These are phyloP conservation scores for Scelioninae gen. 1 DNA, from an alignment of 2,888 invertebrate genomes.

Conservation along the genomic window DNA sequence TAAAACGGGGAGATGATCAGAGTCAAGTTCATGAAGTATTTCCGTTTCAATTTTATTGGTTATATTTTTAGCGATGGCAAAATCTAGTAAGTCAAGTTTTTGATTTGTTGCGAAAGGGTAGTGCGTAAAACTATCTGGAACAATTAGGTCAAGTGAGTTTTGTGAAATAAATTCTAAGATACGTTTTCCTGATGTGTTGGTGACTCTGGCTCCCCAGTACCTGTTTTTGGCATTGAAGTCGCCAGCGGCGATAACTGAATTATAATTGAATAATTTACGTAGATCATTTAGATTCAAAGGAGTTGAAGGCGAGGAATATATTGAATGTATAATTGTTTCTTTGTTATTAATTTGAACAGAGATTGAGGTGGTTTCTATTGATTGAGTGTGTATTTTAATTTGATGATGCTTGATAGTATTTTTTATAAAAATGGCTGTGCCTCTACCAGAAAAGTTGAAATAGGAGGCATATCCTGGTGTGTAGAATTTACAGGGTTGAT, in stretches of 20 bases:
- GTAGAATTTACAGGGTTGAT: background rate
- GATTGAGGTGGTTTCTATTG: background rate
- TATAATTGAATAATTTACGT: too few relatives aligned
- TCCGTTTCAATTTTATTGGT: background rate
- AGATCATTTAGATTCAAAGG: too few relatives aligned
- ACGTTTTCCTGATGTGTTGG: background rate
- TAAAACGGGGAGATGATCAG: background rate
- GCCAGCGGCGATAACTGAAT: too few relatives aligned
- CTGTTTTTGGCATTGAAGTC: too few relatives aligned
- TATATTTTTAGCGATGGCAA: background rate
- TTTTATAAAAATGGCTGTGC: constrained; percentile 3
- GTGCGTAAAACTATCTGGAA: background rate
- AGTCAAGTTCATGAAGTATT: constrained; percentile 2
- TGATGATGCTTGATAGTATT: background rate
- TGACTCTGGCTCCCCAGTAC: background rate
- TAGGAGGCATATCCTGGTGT: background rate
- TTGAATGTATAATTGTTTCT: too few relatives aligned
- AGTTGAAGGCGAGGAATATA: too few relatives aligned
- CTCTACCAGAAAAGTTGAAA: background rate
- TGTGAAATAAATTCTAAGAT: background rate
- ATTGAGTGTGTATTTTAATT: background rate
- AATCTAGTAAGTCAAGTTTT: constrained; percentile 12
- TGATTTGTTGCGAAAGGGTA: background rate
- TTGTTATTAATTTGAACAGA: too few relatives aligned
- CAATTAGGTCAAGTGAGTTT: background rate